phyloP scores from a whole-genome alignment of 1,140 invertebrate genomes.

The Bilobella aurantiaca region DNA sequence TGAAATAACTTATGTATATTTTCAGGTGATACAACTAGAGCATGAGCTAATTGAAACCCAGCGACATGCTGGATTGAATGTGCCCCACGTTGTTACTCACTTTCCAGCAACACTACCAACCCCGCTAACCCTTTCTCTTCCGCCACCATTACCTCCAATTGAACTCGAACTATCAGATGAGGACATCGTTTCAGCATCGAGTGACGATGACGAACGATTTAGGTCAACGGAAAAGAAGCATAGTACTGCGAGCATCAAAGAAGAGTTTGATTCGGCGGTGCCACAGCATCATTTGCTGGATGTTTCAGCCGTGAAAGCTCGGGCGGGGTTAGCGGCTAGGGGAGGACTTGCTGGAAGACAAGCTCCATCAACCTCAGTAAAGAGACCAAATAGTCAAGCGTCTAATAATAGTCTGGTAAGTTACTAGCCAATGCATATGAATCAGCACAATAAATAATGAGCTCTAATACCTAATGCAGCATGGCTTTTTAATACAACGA shows the following conservation, averaged over 20 bases:
- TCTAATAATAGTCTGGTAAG: slow-evolving; percentile 22
- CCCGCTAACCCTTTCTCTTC: slow-evolving; percentile 22
- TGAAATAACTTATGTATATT: slow-evolving; percentile 18
- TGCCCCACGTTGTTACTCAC: slow-evolving; percentile 59
- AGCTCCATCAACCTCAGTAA: slow-evolving; percentile 43
- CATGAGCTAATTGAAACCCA: slow-evolving; percentile 67
- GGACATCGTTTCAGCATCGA: slow-evolving; percentile 6
- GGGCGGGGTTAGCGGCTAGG: slow-evolving; percentile 70
- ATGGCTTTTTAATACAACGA: too few species aligned
- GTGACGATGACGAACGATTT: not conserved
- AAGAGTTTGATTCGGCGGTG: slow-evolving; percentile 73
- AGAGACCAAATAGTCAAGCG: slow-evolving; percentile 36
- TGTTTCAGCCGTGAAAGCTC: slow-evolving; percentile 72
- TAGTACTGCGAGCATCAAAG: slow-evolving; percentile 45
- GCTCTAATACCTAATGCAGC: too few species aligned
- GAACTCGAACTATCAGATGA: slow-evolving; percentile 32
- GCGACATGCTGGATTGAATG: slow-evolving; percentile 62
- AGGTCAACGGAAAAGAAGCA: not conserved
- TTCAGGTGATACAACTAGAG: slow-evolving; percentile 56
- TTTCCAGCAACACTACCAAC: slow-evolving; percentile 23
- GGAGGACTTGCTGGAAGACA: slow-evolving; percentile 49
- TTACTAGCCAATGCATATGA: too few species aligned
- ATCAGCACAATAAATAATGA: too few species aligned
- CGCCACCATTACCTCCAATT: slow-evolving; percentile 29
- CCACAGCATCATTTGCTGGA: slow-evolving; percentile 74